Base-by-base conservation (phyloP, 2,888 invertebrate species). In the Steromphala cineraria region DNA sequence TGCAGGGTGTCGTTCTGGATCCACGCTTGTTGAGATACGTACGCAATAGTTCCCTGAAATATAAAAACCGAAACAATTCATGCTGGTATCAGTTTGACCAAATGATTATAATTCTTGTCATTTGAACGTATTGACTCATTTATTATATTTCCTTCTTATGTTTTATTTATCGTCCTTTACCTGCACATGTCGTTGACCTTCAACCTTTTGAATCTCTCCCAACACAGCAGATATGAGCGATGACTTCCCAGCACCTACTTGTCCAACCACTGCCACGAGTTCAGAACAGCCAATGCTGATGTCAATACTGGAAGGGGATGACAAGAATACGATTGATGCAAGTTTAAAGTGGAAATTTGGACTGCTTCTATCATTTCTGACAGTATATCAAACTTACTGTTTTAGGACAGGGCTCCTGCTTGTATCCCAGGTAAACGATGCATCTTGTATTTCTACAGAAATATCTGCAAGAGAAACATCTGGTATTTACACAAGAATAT, bases 1-100 rank as follows among this genome's bases (percentile, higher is more conserved):
- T 96, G 95, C 36, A 99, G 94, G 0, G 98, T 97, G 4, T 97
- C 96, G 94, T 99, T 99, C 93, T 98, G 98, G 81, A 99, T 98
- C 99, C 99, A 99, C 0, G 98, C 98, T 80, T 90, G 89, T 88
- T 95, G 95, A 0, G 94, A 91, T 1, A 94, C 94, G 85, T 94
- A 94, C 0, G 94, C 94, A 1, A 94, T 87, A 2, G 87, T 84
- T 13, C 94, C 94, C 92, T 93, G 84, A 24, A 24, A 24, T 24
- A 13, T 1, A 4, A 56, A n/a, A n/a, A 13, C 46, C 1, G 46
- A 10, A 10, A 46, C 4, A 2, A 36, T 4, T 36, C 36, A 36
- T 7, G 15, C n/a, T 4, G 62, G 28, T 4, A 62, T 3, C 13
- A 28, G 7, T 28, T 17, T 24, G 28, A 62, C 46, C 10, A 10